Conservation (phyloP, 1,140 invertebrate genomes). For the Heterodera carotae region DNA sequence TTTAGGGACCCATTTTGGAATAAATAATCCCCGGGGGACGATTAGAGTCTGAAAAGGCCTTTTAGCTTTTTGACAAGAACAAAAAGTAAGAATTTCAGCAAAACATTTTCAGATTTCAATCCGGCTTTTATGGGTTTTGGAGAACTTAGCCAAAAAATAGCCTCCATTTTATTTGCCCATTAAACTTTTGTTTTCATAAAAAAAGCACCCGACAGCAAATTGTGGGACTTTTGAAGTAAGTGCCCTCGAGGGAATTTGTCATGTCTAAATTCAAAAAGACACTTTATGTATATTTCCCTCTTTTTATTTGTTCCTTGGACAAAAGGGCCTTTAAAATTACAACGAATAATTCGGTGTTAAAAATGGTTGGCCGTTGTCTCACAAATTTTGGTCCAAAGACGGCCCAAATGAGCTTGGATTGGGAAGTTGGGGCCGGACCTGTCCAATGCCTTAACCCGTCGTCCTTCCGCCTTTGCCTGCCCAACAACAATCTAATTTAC, state of each 20-base stretch:
- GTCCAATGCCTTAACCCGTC: not conserved
- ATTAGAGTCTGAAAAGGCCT: not conserved
- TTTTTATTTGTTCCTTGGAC: not conserved
- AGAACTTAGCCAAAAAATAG: no score
- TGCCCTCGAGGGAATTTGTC: not conserved
- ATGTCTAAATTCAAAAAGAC: no score
- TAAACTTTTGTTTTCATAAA: no score
- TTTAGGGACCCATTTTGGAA: not conserved
- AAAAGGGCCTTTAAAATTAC: not conserved
- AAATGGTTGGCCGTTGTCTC: not conserved
- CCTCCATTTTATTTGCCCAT: no score
- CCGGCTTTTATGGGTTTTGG: no score
- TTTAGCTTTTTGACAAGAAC: not conserved
- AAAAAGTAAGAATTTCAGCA: no score
- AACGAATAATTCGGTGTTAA: no score
- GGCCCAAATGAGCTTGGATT: not conserved
- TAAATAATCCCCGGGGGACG: not conserved
- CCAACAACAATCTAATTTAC: slow-evolving; percentile 1
- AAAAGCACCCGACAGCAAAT: no score
- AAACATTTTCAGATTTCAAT: not conserved
- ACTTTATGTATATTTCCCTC: no score
- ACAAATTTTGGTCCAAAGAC: not conserved
- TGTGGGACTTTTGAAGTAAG: no score
- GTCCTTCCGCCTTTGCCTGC: not conserved
- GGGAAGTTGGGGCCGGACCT: not conserved